phyloP scores from a whole-genome alignment of 2,797 vertebrate genomes.

The Taenioides sp. region DNA sequence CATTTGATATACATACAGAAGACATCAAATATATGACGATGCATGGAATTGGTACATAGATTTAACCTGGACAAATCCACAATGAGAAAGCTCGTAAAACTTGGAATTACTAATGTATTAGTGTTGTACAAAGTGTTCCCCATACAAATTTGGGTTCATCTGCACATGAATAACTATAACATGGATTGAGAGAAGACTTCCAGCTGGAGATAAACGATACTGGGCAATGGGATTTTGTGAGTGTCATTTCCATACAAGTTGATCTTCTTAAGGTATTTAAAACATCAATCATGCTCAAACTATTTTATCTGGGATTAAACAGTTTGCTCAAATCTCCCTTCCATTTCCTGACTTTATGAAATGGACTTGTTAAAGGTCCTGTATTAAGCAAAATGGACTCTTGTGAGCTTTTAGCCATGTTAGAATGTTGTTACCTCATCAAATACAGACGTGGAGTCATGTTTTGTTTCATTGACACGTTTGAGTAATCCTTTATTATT shows the following conservation, averaged over 20 bases:
- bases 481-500: too few species aligned
- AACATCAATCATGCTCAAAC: conserved; percentile 6
- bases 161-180: background rate
- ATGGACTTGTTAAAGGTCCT: conserved; percentile 20
- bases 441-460: too few species aligned
- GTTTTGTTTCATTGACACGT: too few species aligned
- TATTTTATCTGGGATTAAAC: conserved; percentile 24
- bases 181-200: background rate
- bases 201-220: conserved; percentile 4
- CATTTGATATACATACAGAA: too few species aligned
- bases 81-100: background rate
- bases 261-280: conserved; percentile 13
- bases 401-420: too few species aligned
- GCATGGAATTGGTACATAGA: too few species aligned
- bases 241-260: conserved; percentile 8
- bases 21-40: too few species aligned
- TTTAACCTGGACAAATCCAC: too few species aligned
- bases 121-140: background rate
- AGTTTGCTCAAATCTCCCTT: conserved; percentile 19
- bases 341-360: conserved; percentile 9
- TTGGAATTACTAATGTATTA: background rate
- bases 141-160: background rate
- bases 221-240: conserved; percentile 6
- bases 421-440: too few species aligned
- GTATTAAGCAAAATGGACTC: too few species aligned